Evolutionary conservation across 2,797 vertebrate species (phyloP).

Genomic region (Hydrolagus colliei): DNA sequence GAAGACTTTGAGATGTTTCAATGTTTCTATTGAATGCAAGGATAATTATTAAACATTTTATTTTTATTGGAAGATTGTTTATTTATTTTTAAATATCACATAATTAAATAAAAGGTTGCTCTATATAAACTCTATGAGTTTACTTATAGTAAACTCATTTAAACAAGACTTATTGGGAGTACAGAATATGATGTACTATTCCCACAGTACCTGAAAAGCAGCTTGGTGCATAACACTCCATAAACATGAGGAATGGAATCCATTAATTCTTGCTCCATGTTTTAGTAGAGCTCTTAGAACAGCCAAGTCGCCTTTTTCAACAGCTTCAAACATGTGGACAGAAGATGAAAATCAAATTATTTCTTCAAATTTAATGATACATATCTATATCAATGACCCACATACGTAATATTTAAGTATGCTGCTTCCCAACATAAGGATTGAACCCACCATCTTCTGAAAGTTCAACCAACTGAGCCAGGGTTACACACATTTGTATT

Average conservation of each 20-base stretch:
- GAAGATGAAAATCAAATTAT: conserved; percentile 24
- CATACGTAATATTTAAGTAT: too few species aligned
- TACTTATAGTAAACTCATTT: neutral
- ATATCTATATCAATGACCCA: too few species aligned
- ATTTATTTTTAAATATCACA: too few species aligned
- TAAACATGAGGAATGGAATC: conserved; percentile 72
- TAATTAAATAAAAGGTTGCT: too few species aligned
- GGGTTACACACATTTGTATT: too few species aligned
- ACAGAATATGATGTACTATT: neutral
- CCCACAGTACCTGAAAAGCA: conserved; percentile 66
- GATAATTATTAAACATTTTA: too few species aligned
- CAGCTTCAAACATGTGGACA: conserved; percentile 56
- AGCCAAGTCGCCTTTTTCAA: conserved; percentile 60
- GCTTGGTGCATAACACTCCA: conserved; percentile 92
- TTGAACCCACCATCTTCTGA: too few species aligned
- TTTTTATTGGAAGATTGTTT: too few species aligned
- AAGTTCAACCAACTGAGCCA: too few species aligned
- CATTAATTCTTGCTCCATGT: conserved; percentile 67
- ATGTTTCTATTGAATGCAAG: too few species aligned
- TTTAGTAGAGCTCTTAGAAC: conserved; percentile 63
- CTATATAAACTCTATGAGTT: neutral
- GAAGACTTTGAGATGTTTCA: too few species aligned
- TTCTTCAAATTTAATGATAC: neutral
- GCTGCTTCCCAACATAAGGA: too few species aligned
- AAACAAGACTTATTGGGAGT: neutral